Percentiles rank a stretch among this genome's conserved stretches.
phyloP scores from a whole-genome alignment of 2,113 vertebrate species.

The Galbula dea region DNA sequence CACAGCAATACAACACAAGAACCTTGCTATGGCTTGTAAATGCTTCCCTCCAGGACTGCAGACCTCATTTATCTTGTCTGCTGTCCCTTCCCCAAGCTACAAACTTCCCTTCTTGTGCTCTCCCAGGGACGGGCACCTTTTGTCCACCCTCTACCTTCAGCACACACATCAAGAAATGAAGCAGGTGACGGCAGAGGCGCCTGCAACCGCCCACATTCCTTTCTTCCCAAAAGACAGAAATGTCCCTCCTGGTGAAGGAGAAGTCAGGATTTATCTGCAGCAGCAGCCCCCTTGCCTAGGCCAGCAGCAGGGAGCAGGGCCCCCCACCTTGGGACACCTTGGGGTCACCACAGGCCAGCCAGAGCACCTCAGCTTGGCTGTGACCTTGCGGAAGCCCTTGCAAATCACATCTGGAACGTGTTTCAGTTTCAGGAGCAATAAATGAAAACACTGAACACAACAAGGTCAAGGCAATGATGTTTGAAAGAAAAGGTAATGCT shows the following conservation, averaged over 20 bases:
- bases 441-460: slow-evolving; percentile 62
- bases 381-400: slow-evolving; percentile 60
- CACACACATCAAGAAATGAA: background rate
- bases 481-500: slow-evolving; percentile 40
- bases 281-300: background rate
- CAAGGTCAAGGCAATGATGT: background rate
- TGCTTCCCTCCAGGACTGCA: background rate
- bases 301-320: background rate
- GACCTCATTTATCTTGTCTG: background rate
- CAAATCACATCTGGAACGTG: slow-evolving; percentile 72
- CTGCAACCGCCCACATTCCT: background rate
- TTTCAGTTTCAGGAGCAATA: slow-evolving; percentile 70
- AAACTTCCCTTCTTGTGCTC: background rate
- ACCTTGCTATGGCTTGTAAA: background rate
- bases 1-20: background rate
- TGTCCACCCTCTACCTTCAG: background rate
- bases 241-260: background rate
- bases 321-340: slow-evolving; percentile 33
- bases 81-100: background rate
- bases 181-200: background rate
- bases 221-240: background rate
- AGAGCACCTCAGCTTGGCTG: slow-evolving; percentile 61
- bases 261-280: slow-evolving; percentile 26
- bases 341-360: slow-evolving; percentile 55
- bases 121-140: background rate